These are phyloP conservation scores for Ditylenchus dipsaci DNA, from an alignment of 1,140 invertebrate species.

Conservation along the genomic window DNA sequence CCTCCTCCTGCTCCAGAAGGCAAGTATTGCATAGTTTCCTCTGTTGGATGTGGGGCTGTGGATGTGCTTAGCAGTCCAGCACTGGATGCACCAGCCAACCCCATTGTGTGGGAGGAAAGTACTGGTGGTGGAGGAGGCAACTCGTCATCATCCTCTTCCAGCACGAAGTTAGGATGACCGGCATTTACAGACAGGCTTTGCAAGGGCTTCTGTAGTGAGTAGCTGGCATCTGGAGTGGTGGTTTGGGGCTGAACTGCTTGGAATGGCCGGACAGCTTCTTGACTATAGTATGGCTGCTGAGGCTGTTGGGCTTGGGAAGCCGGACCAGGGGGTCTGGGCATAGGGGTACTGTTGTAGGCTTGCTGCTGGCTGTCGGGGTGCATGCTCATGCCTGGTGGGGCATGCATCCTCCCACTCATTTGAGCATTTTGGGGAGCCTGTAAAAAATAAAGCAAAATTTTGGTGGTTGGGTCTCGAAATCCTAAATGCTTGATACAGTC, in stretches of 20 bases:
- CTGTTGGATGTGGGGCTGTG: too few relatives aligned
- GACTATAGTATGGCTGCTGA: neutral
- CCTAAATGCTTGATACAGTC: too few relatives aligned
- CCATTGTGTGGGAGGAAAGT: slow-evolving; percentile 4
- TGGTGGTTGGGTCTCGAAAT: too few relatives aligned
- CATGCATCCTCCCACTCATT: neutral
- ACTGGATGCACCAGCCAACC: slow-evolving; percentile 3
- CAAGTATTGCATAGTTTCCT: too few relatives aligned
- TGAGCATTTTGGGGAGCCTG: neutral
- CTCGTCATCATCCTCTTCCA: slow-evolving; percentile 38
- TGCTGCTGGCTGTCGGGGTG: slow-evolving; percentile 6
- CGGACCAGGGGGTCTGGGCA: neutral
- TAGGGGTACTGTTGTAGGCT: neutral
- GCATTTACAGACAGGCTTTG: too few relatives aligned
- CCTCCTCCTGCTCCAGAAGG: too few relatives aligned
- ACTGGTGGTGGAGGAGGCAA: slow-evolving; percentile 36
- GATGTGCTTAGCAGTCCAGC: too few relatives aligned
- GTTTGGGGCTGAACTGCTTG: too few relatives aligned
- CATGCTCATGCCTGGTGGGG: slow-evolving; percentile 41
- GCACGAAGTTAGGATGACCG: neutral
- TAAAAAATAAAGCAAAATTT: too few relatives aligned
- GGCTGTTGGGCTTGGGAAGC: too few relatives aligned
- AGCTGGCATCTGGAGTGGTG: too few relatives aligned
- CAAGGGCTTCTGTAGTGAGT: too few relatives aligned
- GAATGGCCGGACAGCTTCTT: neutral